phyloP scores from a whole-genome alignment of 2,888 invertebrate species.

The Volucella zonaria region DNA sequence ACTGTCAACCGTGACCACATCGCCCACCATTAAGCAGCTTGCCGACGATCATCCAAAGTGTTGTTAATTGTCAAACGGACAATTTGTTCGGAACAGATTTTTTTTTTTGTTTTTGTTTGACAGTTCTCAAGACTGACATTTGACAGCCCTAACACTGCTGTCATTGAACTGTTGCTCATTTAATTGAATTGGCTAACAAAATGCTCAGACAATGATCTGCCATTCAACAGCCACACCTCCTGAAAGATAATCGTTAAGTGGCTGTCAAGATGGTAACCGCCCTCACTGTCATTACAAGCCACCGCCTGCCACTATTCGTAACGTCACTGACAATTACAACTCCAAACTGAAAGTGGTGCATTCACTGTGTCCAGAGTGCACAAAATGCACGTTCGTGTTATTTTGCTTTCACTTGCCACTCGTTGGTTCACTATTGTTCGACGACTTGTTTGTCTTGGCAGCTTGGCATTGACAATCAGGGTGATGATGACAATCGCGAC shows the following conservation, averaged over 20 bases:
- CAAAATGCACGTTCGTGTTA: slow-evolving; percentile 55
- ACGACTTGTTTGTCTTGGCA: slow-evolving; percentile 50
- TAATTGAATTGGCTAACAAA: slow-evolving; percentile 43
- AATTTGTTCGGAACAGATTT: slow-evolving; percentile 8
- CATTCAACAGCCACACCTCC: slow-evolving; percentile 44
- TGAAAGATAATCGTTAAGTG: slow-evolving; percentile 24
- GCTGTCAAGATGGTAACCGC: slow-evolving; percentile 40
- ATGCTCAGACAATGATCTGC: slow-evolving; percentile 54
- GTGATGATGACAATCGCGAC: slow-evolving; percentile 34
- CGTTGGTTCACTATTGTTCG: neutral
- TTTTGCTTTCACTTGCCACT: slow-evolving; percentile 24
- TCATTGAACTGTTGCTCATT: slow-evolving; percentile 20
- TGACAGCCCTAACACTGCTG: slow-evolving; percentile 29
- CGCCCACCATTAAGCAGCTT: neutral
- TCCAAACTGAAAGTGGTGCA: neutral
- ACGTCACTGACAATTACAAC: slow-evolving; percentile 24
- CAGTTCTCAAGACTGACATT: slow-evolving; percentile 24
- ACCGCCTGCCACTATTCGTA: slow-evolving; percentile 19
- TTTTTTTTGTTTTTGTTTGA: slow-evolving; percentile 10
- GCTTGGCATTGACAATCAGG: slow-evolving; percentile 44
- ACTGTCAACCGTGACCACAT: slow-evolving; percentile 51
- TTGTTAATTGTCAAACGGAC: neutral
- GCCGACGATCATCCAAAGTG: too few relatives aligned
- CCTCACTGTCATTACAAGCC: neutral
- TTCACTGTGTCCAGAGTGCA: slow-evolving; percentile 5